phyloP scores from a whole-genome alignment of 2,113 vertebrate species.

The Chamaea fasciata region DNA sequence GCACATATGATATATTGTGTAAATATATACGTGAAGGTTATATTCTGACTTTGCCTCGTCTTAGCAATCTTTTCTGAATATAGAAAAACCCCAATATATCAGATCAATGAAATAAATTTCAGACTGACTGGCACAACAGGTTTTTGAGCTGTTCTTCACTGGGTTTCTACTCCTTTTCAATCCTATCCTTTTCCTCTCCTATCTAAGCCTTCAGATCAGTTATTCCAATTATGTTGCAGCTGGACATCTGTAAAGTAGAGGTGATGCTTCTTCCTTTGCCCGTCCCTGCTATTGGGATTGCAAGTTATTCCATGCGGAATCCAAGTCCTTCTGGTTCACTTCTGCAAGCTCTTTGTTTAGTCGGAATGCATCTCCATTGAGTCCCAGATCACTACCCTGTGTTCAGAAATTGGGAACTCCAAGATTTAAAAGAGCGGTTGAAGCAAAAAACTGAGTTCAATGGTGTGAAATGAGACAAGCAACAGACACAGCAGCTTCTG shows the following conservation, averaged over 20 bases:
- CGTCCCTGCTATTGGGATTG: neutral
- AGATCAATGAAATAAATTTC: neutral
- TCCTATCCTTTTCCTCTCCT: neutral
- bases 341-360: neutral
- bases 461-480: neutral
- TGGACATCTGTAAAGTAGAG: neutral
- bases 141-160: neutral
- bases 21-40: neutral
- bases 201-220: neutral
- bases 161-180: neutral
- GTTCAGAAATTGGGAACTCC: neutral
- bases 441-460: neutral
- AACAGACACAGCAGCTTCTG: neutral
- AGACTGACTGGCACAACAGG: neutral
- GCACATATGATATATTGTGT: neutral
- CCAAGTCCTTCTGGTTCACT: neutral
- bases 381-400: neutral
- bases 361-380: accelerated
- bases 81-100: no score
- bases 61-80: neutral
- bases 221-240: neutral
- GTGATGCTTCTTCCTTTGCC: neutral
- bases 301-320: neutral
- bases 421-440: neutral
- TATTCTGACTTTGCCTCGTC: neutral